phyloP scores from a whole-genome alignment of 2,888 invertebrate species.

The Lymantria monacha region DNA sequence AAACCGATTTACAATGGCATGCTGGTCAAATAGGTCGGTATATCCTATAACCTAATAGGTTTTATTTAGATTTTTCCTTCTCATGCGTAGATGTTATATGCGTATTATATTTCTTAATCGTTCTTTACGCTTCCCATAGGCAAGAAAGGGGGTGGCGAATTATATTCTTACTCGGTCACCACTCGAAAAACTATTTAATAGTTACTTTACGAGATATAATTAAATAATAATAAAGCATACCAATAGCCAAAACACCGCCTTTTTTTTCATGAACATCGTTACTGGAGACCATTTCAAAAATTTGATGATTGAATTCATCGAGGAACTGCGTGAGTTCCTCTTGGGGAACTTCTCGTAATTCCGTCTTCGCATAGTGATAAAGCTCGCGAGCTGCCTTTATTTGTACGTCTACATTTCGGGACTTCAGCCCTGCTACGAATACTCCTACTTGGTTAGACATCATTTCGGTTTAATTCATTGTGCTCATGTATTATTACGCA shows the following conservation, averaged over 20 bases:
- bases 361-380: conserved; percentile 94
- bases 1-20: too few species aligned
- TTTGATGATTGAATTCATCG: conserved; percentile 97
- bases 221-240: conserved; percentile 58
- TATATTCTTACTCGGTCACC: too few species aligned
- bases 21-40: too few species aligned
- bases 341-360: conserved; percentile 92
- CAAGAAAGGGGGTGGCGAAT: too few species aligned
- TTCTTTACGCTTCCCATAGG: too few species aligned
- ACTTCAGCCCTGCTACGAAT: conserved; percentile 94
- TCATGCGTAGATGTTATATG: too few species aligned
- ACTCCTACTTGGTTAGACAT: conserved; percentile 85
- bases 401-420: conserved; percentile 91
- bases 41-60: too few species aligned
- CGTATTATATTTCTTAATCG: too few species aligned
- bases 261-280: conserved; percentile 96
- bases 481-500: conserved; percentile 10
- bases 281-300: conserved; percentile 97
- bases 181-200: too few species aligned
- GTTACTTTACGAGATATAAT: neutral
- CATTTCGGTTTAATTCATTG: conserved; percentile 38
- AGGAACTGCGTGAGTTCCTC: conserved; percentile 95
- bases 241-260: conserved; percentile 96
- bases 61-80: too few species aligned
- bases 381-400: conserved; percentile 94